Evolutionary conservation across 2,797 vertebrate species (phyloP), one percentile per base, ranked within the genome.

Genomic region (Cyclopterus lumpus): DNA sequence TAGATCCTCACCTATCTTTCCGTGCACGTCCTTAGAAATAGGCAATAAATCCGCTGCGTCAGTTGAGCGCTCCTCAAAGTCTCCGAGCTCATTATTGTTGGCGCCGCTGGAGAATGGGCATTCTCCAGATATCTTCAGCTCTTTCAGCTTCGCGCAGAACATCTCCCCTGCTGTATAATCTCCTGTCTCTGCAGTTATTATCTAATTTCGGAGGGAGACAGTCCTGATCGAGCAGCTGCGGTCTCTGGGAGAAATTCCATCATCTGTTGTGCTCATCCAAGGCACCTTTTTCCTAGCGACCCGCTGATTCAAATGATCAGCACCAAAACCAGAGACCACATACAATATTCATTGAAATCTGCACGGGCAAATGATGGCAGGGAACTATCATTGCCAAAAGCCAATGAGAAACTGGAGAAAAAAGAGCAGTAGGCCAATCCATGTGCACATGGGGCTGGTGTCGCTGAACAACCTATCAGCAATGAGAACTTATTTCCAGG

Each of bases 61-160:
- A 80, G 81, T 84, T 14, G 93, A 73, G 83, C 88, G 89, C 77
- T 96, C 95, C 73, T 95, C 91, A 51, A 92, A 92, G 84, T 97
- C 96, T 70, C 93, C 94, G 4, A 93, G 89, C 80, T 93, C 90
- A 79, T 92, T 94, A 60, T 92, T 94, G 71, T 91, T 93, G 73
- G 93, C 92, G 87, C 96, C 84, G 88, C 94, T 90, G 80, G 97
- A 98, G 92, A 99, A 99, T 6, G 98, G 97, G 84, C 98, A 99
- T 65, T 99, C 98, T 80, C 96, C 97, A 46, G 97, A 95, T 82
- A 99, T 96, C 89, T 98, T 97, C 87, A 99, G 93, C 48, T 99
- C 98, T 90, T 98, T 99, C 85, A 99, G 93, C 95, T 98, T 99
- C 49, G 97, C 94, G 91, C 98, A 99, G 93, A 99, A 99, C 98